Percentiles rank a stretch among this genome's conserved stretches.
Conservation (phyloP, 2,113 vertebrate genomes). For the Edolisoma coerulescens region DNA sequence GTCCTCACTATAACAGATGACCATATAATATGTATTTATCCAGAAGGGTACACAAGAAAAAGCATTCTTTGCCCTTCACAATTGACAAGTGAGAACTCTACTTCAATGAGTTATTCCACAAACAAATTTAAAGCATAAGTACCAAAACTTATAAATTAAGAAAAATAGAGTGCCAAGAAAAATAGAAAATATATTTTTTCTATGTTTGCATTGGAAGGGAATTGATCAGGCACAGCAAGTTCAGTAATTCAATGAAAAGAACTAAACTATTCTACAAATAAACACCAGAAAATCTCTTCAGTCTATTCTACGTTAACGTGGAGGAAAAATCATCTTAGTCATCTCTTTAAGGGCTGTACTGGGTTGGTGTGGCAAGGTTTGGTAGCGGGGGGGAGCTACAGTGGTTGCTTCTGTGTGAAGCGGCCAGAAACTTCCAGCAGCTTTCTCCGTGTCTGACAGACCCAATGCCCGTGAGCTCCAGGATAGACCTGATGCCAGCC, state of each 20-base stretch:
- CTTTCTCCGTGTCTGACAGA: neutral
- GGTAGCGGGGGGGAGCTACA: rapidly evolving
- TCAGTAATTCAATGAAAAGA: neutral
- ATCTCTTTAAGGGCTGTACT: neutral
- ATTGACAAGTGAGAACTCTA: neutral
- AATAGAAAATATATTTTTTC: neutral
- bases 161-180: neutral
- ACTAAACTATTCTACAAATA: neutral
- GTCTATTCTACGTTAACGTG: neutral
- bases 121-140: neutral
- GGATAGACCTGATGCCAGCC: neutral
- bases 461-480: neutral
- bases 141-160: neutral
- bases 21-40: neutral
- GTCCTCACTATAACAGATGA: neutral
- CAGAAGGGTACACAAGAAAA: neutral
- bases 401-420: neutral
- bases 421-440: neutral
- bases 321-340: neutral
- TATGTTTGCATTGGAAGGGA: neutral
- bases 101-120: neutral
- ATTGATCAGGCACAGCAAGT: neutral
- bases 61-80: neutral
- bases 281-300: neutral
- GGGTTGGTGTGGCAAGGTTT: neutral